phyloP scores from a whole-genome alignment of 2,113 vertebrate genomes.

The Psittacula cyanocephala region DNA sequence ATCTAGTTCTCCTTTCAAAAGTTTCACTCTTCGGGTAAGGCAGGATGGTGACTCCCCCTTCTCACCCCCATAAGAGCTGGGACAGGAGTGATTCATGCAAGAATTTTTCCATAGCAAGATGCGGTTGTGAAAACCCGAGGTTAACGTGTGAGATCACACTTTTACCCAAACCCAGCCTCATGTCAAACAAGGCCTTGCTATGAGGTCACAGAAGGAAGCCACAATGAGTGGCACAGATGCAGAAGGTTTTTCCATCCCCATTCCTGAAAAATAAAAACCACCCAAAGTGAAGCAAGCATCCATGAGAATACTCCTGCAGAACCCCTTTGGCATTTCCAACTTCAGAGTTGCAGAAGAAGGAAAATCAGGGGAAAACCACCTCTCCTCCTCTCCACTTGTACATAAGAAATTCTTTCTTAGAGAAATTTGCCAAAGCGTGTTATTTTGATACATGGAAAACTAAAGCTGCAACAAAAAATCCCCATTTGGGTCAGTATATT shows the following conservation, averaged over 20 bases:
- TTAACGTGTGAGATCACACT: neutral
- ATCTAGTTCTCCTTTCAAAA: neutral
- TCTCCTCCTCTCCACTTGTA: neutral
- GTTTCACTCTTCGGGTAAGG: neutral
- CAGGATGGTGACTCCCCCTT: neutral
- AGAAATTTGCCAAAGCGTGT: neutral
- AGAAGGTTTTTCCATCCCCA: neutral
- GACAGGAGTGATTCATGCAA: neutral
- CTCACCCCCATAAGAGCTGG: rapidly evolving
- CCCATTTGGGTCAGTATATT: neutral
- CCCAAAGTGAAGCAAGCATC: neutral
- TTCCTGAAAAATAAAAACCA: neutral
- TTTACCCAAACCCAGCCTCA: neutral
- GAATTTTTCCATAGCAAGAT: neutral
- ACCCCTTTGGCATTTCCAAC: neutral
- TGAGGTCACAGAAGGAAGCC: neutral
- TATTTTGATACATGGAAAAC: neutral
- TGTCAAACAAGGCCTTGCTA: neutral
- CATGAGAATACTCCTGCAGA: neutral
- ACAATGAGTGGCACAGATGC: neutral
- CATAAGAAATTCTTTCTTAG: neutral
- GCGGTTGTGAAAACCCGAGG: neutral
- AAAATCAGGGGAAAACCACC: neutral
- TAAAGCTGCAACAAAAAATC: neutral
- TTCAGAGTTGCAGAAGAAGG: neutral